Conservation (phyloP, 2,113 vertebrate species). For the Psittacara wagleri region DNA sequence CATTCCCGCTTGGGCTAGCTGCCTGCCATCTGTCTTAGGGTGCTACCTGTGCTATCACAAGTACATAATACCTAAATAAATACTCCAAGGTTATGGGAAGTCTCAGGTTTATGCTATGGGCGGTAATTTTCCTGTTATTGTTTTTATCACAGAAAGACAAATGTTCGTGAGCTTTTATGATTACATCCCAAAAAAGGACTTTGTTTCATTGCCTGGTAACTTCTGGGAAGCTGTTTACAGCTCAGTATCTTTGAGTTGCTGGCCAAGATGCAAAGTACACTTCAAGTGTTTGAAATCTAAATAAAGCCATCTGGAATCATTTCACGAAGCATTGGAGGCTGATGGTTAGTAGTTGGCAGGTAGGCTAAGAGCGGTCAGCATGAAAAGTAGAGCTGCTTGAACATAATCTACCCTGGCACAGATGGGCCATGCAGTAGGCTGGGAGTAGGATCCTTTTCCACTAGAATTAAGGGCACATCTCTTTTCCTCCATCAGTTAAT, state of each 20-base stretch:
- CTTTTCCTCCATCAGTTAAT: not conserved
- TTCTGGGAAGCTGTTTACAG: not conserved
- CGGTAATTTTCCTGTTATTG: not conserved
- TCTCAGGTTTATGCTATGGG: not conserved
- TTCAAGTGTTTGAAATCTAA: not conserved
- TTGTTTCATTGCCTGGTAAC: slow-evolving; percentile 42
- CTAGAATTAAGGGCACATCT: not conserved
- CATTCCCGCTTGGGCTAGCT: not conserved
- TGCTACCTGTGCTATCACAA: not conserved
- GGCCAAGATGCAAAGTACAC: slow-evolving; percentile 49
- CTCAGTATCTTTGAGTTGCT: not conserved
- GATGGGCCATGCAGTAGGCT: not conserved
- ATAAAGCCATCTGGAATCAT: not conserved
- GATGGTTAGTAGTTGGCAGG: not conserved
- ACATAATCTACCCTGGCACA: not conserved
- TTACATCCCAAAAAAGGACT: not conserved
- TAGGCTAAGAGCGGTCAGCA: not conserved
- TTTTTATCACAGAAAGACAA: slow-evolving; percentile 11
- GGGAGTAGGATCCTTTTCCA: not conserved
- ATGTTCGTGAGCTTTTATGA: not conserved
- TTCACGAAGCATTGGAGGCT: not conserved
- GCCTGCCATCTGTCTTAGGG: not conserved
- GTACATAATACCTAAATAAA: not conserved
- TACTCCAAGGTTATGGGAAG: not conserved
- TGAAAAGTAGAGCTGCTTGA: not conserved